These are phyloP conservation scores for Bathynomus jamesi DNA, from an alignment of 1,140 invertebrate species.

Conservation along the genomic window DNA sequence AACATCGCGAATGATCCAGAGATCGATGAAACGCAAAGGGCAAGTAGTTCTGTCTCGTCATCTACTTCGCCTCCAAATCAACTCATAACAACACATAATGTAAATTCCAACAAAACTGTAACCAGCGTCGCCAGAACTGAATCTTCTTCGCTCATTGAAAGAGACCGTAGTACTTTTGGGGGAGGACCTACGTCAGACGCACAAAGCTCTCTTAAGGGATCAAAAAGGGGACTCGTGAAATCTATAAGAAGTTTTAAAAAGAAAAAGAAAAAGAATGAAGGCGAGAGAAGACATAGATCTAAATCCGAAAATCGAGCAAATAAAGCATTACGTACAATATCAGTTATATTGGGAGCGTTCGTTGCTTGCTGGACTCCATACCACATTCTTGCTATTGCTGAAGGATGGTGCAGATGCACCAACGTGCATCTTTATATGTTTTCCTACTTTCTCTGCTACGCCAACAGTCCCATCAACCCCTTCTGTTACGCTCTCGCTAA, in stretches of 20 bases:
- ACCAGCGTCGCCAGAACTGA: conserved; percentile 33
- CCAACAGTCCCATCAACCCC: conserved; percentile 69
- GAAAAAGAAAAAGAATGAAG: conserved; percentile 52
- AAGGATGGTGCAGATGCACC: conserved; percentile 91
- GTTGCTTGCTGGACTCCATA: conserved; percentile 99
- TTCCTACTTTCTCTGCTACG: conserved; percentile 97
- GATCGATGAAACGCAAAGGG: conserved; percentile 3
- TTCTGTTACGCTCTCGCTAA: conserved; percentile 91
- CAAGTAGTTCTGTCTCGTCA: background rate
- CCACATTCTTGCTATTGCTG: conserved; percentile 88
- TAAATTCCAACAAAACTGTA: conserved; percentile 36
- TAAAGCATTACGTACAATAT: conserved; percentile 97
- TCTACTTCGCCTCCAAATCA: conserved; percentile 21
- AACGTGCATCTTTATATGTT: conserved; percentile 94
- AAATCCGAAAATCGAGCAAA: conserved; percentile 96
- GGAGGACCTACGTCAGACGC: conserved; percentile 14
- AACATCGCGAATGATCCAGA: conserved; percentile 14
- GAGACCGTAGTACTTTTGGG: conserved; percentile 19
- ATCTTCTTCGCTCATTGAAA: conserved; percentile 31
- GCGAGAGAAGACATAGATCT: conserved; percentile 48
- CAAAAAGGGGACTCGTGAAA: conserved; percentile 32
- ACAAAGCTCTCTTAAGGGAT: conserved; percentile 23
- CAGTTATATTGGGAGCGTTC: conserved; percentile 86
- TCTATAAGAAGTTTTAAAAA: conserved; percentile 36
- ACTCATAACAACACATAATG: conserved; percentile 35